A percentile compares a stretch with the other conserved stretches of the same genome.
Conservation (phyloP, 2,113 vertebrate species). For the Eleginops maclovinus region DNA sequence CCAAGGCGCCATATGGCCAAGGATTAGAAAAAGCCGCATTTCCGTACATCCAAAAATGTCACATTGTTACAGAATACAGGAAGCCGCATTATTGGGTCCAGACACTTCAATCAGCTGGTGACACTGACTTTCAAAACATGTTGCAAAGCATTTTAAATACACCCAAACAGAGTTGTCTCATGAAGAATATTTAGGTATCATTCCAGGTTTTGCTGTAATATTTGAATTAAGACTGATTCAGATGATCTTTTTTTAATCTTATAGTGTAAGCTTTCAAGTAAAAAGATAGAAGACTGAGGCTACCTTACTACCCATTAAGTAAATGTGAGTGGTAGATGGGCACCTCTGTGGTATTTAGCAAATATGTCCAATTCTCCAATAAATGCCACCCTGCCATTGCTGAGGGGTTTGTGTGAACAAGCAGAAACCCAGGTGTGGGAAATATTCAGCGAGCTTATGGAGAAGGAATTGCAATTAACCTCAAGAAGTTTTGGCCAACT, state of each 20-base stretch:
- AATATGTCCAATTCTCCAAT: neutral
- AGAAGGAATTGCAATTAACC: neutral
- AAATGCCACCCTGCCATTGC: neutral
- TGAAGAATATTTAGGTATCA: too few relatives aligned
- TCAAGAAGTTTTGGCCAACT: neutral
- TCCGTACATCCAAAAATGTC: slow-evolving; percentile 45
- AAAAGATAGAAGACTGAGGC: neutral
- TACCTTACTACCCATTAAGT: neutral
- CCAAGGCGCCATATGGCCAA: slow-evolving; percentile 73
- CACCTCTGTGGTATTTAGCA: neutral
- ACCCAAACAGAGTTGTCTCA: neutral
- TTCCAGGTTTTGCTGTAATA: neutral
- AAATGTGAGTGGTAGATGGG: neutral
- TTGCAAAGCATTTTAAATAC: neutral
- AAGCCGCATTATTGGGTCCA: neutral
- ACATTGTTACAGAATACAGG: slow-evolving; percentile 31
- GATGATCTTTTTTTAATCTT: neutral
- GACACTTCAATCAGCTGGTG: slow-evolving; percentile 7
- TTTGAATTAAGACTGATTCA: neutral
- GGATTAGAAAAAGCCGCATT: slow-evolving; percentile 72
- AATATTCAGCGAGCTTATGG: too few relatives aligned
- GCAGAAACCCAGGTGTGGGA: neutral
- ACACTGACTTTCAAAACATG: neutral
- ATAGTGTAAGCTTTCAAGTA: neutral
- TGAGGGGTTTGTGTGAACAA: neutral